Base-by-base conservation (phyloP, 2,888 invertebrate genomes). In the Sarcophaga variegata region DNA sequence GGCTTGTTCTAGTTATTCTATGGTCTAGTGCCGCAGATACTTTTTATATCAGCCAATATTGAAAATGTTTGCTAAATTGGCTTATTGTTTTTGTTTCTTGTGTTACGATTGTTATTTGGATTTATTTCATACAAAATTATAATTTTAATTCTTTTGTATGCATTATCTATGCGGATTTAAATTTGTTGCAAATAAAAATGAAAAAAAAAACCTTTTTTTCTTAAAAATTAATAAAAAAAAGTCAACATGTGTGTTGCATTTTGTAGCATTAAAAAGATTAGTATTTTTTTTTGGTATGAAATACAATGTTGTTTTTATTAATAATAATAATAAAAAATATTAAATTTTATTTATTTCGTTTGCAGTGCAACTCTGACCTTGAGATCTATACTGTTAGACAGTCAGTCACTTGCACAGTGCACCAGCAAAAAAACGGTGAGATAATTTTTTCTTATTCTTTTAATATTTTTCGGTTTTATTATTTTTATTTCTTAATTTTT, bases 151-250 rank as follows among this genome's bases (percentile, higher is more conserved):
- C 10, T 27, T 49, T 69, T 69, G 49, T 37, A 11, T 63, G 63
- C 66, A 59, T 82, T 82, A 71, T 84, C 27, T 64, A 66, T 80
- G 70, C 80, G 84, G 80, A 80, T 80, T 84, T 75, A 64, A 63
- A 45, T 22, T 62, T 63, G 12, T 54, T 62, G 69, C 12, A 27
- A 49, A 62, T 25, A 67, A 76, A 54, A 37, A 8, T 1, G 25
- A 75, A 45, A 75, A 6, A 69, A 47, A 67, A 45, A 67, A 8
- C 20, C 20, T 20, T 22, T 22, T 22, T 22, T 22, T 60, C n/a
- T n/a, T n/a, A n/a, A n/a, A n/a, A n/a, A n/a, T 45, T 1, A 14
- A 14, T 37, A 45, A 17, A 72, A 17, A 59, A 20, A 76, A 70
- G 20, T 81, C 17, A 54, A 74, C 77, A 63, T 49, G 67, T 45